A percentile compares a stretch with the other conserved stretches of the same genome.
Conservation (phyloP, 2,888 invertebrate species). For the Polymixis lichenea region DNA sequence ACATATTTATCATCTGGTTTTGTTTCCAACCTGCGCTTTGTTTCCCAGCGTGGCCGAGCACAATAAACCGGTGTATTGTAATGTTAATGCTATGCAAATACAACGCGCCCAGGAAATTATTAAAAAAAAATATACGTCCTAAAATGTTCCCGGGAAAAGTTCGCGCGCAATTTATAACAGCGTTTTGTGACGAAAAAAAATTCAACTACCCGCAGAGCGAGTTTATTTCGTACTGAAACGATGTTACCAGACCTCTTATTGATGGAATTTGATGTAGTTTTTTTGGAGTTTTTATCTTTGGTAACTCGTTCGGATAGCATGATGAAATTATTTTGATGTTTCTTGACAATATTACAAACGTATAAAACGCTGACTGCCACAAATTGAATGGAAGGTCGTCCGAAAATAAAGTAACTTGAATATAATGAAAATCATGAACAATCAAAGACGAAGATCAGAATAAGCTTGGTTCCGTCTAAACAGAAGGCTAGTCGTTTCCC, state of each 20-base stretch:
- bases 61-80: constrained; percentile 72
- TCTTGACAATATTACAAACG: constrained; percentile 10
- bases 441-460: background rate
- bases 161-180: constrained; percentile 50
- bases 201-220: constrained; percentile 61
- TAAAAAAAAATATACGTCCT: constrained; percentile 66
- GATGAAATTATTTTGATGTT: constrained; percentile 40
- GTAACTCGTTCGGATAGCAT: constrained; percentile 43
- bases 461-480: background rate
- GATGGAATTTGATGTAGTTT: constrained; percentile 65
- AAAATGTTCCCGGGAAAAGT: constrained; percentile 56
- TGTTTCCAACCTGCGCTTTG: constrained; percentile 63
- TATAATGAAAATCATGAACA: background rate
- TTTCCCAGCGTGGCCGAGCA: constrained; percentile 51
- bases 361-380: background rate
- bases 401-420: background rate
- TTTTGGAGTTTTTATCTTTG: constrained; percentile 44
- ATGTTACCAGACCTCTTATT: constrained; percentile 60
- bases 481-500: background rate
- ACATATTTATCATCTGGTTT: constrained; percentile 67
- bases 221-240: constrained; percentile 60
- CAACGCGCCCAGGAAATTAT: constrained; percentile 66
- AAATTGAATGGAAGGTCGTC: background rate
- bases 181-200: constrained; percentile 47
- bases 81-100: constrained; percentile 80